Evolutionary conservation across 2,888 invertebrate genomes (phyloP), one percentile per base, ranked within the genome.

Genomic region (Leptothorax acervorum): DNA sequence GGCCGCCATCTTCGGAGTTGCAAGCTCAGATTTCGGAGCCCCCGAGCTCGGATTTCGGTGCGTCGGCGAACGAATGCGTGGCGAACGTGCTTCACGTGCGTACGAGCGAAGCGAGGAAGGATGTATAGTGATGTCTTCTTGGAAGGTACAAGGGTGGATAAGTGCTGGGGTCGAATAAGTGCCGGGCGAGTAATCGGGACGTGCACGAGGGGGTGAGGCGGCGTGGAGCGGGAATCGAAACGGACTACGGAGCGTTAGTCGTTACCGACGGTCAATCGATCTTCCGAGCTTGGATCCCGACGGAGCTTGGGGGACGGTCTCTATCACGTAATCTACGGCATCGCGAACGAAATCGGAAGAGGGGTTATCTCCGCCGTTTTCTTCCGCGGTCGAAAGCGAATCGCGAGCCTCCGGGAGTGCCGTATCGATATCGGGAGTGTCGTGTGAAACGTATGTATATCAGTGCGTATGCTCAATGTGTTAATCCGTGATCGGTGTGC

Each of bases 401-500:
- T 31, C 18, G 60, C 31, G 18, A 60, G 8, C 1, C 18, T 15
- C 12, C 35, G 35, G 62, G 11, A 39, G 39, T 62, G 8, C n/a
- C 23, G 55, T 39, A 12, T n/a, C 5, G 63, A 39, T 9, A 31
- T 31, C 31, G 28, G 6, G 9, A 53, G 12, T 53, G n/a, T n/a
- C 8, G 9, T 51, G 51, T 51, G 51, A 18, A 18, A n/a, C 8
- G 55, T 9, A 11, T 28, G 63, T 23, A 5, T 39, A 18, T 65
- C 65, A 42, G 3, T 66, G 28, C 39, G 65, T 45, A n/a, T 66
- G 45, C 45, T 45, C 65, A 28, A 66, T 45, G 65, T 28, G 42
- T 66, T 66, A 45, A 66, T 66, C 45, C 15, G 23, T 45, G 45
- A 66, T 66, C 42, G 28, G 45, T 23, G 65, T 28, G 45, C 65